Base-by-base conservation (phyloP, 2,113 vertebrate genomes). In the Caranx ignobilis region DNA sequence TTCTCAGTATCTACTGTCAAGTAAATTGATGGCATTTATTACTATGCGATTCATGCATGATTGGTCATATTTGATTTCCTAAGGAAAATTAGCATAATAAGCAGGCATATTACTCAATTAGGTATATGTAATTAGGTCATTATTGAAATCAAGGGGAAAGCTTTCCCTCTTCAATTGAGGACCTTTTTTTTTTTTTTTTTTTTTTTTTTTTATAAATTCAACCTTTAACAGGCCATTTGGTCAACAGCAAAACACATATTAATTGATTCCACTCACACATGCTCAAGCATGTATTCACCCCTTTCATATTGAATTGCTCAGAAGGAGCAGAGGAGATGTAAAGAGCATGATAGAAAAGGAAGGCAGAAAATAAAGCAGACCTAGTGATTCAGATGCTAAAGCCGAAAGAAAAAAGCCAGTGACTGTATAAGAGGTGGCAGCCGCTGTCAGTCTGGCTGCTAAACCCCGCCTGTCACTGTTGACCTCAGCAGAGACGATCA, bases 21-120 rank as follows among this genome's bases (percentile, higher is more conserved):
- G 55, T 74, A 41, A 84, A 83, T 74, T 78, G 86, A 88, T 89
- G 82, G 55, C 70, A 77, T 81, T 88, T 87, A 93, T 91, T 91
- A 92, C 76, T 55, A 55, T 56, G 68, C 84, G 71, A 71, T 79
- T 86, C 32, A 18, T 85, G 83, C 73, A 7, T 79, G 83, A 91
- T 88, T 87, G 88, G 84, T 78, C 73, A 85, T 77, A 77, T 87
- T 86, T 34, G 68, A 91, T 89, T 89, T 84, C 71, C 78, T 72
- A 69, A 88, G 59, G 52, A 31, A 79, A 71, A 90, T 82, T 81
- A 12, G 74, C 87, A 90, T 87, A 89, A 88, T 70, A 89, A 89
- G 72, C 48, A 6, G 19, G 54, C 47, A 39, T 78, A 87, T 87
- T 82, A 86, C 80, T 88, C 77, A 88, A 86, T 84, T 87, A 83